Percentiles rank a stretch among this genome's conserved stretches.
Conservation (phyloP, 1,140 invertebrate species). For the Dryas iulia region DNA sequence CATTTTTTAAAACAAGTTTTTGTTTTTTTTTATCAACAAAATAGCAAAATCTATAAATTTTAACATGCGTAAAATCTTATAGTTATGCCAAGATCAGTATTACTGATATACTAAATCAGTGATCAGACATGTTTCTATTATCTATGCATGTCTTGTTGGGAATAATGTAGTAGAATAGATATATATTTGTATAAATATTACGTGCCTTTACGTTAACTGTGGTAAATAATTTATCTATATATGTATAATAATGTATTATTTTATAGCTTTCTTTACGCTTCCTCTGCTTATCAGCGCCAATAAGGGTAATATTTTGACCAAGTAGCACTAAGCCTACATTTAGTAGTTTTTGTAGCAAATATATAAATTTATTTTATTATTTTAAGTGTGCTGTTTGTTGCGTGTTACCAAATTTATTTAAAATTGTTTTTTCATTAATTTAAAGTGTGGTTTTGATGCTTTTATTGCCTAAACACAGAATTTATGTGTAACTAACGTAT, state of each 20-base stretch:
- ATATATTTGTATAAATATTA: neutral
- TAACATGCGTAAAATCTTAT: too few species aligned
- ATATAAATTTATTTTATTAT: neutral
- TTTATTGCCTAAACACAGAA: constrained; percentile 4
- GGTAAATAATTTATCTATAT: neutral
- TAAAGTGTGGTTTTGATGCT: neutral
- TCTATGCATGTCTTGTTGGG: too few species aligned
- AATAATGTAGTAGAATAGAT: too few species aligned
- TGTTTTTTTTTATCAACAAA: too few species aligned
- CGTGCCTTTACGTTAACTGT: neutral
- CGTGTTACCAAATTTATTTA: neutral
- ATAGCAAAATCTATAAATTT: too few species aligned
- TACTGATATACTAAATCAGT: too few species aligned
- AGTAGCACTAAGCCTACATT: neutral
- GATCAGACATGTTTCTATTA: too few species aligned
- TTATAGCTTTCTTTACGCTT: neutral
- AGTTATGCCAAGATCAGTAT: too few species aligned
- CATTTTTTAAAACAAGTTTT: too few species aligned
- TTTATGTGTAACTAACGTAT: constrained; percentile 16
- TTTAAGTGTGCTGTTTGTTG: neutral
- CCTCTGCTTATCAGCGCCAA: neutral
- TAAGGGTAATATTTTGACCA: neutral
- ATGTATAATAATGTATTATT: neutral
- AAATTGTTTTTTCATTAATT: neutral
- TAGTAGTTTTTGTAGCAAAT: neutral